Conservation (phyloP, 1,140 invertebrate genomes). For the Anastrepha ludens region DNA sequence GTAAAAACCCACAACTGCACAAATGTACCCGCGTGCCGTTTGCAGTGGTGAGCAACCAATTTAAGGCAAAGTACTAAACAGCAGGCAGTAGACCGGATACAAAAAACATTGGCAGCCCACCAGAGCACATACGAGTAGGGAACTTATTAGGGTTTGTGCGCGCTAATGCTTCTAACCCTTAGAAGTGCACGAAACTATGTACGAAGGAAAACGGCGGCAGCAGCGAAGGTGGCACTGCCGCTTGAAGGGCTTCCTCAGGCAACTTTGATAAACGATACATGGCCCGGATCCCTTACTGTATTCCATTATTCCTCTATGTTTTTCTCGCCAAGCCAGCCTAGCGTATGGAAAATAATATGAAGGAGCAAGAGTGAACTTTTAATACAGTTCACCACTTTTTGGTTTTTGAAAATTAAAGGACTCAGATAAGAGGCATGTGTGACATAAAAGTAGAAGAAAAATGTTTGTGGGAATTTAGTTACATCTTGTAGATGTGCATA, state of each 20-base stretch:
- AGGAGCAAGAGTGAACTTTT: not conserved
- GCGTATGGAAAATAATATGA: not conserved
- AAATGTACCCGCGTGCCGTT: not conserved
- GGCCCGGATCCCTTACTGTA: not conserved
- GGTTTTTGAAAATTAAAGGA: constrained; percentile 44
- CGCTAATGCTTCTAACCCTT: not conserved
- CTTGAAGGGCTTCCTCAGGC: not conserved
- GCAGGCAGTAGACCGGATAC: not conserved
- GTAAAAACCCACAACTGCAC: too few species aligned
- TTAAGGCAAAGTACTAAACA: not conserved
- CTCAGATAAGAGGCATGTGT: not conserved
- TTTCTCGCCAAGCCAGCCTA: too few species aligned
- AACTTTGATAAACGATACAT: not conserved
- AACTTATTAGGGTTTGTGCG: not conserved
- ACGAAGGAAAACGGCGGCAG: not conserved
- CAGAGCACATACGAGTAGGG: not conserved
- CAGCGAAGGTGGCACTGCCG: not conserved
- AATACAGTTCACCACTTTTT: constrained; percentile 22
- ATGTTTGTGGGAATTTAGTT: not conserved
- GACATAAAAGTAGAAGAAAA: not conserved
- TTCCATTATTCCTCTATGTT: too few species aligned
- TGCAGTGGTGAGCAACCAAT: not conserved
- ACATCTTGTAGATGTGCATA: not conserved
- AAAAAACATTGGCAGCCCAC: too few species aligned
- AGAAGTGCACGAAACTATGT: not conserved